Base-by-base conservation (phyloP, 1,140 invertebrate species). In the Chironomus tepperi region DNA sequence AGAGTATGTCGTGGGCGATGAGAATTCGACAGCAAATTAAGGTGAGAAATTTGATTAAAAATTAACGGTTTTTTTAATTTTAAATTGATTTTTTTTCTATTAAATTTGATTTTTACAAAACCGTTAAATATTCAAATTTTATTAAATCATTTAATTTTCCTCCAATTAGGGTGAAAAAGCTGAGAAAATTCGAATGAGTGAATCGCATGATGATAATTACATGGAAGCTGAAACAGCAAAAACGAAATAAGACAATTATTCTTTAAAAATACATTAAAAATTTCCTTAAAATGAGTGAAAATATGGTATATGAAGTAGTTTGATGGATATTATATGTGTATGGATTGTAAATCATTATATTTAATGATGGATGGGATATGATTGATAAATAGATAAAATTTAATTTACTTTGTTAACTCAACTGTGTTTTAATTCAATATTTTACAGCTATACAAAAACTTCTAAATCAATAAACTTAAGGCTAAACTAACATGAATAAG, bases 1-100 rank as follows among this genome's bases (percentile, higher is more conserved):
- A 82, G 79, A 84, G 83, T 76, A 80, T 82, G 80, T 82, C 79
- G 77, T 81, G 80, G 73, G 82, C 81, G 21, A 81, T 82, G 80
- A 82, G 81, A 75, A 75, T 80, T 74, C 77, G 81, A 73, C 78
- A 79, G 70, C 79, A 80, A 77, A 79, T 82, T 78, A 81, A 79
- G 80, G 81, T 81, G 21, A 75, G 78, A 73, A 19, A 9, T 18
- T 18, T 70, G 15, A 18, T 67, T 67, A 18, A 34, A 34, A 34
- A 34, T 34, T 34, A 34, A 34, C 24, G 24, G 24, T 34, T 34
- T 34, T 34, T 1, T 34, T 2, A 34, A 34, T 2, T 34, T 34
- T 5, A 34, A 34, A 34, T 16, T 67, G n/a, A 67, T 67, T 47
- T 43, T 10, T 43, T 10, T 43, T 7, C 42, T 43, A 43, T 43